A percentile compares a stretch with the other conserved stretches of the same genome.
phyloP scores from a whole-genome alignment of 2,797 vertebrate genomes.

The Syngnathus acus region DNA sequence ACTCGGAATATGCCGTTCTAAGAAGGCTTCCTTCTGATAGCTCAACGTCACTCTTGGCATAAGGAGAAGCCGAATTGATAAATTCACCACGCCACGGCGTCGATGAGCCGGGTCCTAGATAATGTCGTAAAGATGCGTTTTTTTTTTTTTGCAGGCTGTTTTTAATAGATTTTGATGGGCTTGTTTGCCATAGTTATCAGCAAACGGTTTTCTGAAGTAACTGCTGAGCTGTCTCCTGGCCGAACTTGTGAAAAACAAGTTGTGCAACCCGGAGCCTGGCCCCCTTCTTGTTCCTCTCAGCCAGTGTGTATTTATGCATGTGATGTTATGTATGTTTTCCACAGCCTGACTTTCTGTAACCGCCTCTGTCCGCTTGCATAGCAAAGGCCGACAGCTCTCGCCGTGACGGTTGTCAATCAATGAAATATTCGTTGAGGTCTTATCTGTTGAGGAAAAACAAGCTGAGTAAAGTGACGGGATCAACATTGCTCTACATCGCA shows the following conservation, averaged over 20 bases:
- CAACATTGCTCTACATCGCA: neutral
- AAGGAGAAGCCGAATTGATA: conserved; percentile 27
- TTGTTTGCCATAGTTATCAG: conserved; percentile 38
- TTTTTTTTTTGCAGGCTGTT: conserved; percentile 8
- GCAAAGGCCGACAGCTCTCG: neutral
- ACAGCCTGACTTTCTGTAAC: conserved; percentile 11
- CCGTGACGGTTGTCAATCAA: neutral
- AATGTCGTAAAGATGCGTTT: conserved; percentile 19
- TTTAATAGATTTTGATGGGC: conserved; percentile 22
- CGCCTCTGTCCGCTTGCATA: neutral
- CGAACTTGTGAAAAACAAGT: conserved; percentile 55
- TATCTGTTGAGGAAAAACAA: neutral
- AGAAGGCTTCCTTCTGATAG: conserved; percentile 43
- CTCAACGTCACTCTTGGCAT: conserved; percentile 25
- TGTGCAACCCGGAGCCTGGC: conserved; percentile 55
- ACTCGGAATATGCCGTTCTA: conserved; percentile 48
- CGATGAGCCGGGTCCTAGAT: conserved; percentile 16
- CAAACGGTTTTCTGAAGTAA: conserved; percentile 43
- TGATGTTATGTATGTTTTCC: conserved; percentile 24
- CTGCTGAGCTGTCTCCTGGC: conserved; percentile 46
- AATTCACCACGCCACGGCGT: conserved; percentile 12
- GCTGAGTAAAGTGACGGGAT: neutral
- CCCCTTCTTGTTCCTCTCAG: conserved; percentile 55
- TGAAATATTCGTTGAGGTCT: neutral
- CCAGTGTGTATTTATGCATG: conserved; percentile 32